Base-by-base conservation (phyloP, 53 echinoderm and acorn worm species). In the Zoroaster sp. region DNA sequence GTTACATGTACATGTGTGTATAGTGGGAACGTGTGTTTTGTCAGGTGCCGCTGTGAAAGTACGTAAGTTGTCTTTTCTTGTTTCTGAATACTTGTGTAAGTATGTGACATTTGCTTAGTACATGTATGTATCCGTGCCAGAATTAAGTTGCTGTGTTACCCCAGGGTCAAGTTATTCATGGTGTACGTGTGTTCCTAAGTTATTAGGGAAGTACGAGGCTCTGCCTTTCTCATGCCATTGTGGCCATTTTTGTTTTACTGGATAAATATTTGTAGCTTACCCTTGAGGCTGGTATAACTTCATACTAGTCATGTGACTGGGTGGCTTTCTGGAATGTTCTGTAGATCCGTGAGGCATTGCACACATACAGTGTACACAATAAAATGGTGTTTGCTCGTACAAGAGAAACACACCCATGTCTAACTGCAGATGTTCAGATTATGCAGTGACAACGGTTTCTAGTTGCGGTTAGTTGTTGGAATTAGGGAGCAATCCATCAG, bases 61-160 rank as follows among this genome's bases (percentile, higher is more conserved):
- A 59, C 63, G 63, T 59, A 59, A 59, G 63, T 59, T 59, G 63
- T 59, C 63, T 59, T 59, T n/a, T n/a, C n/a, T n/a, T n/a, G n/a
- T n/a, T n/a, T n/a, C n/a, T 59, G 63, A 59, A 23, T 28, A 10
- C 12, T 44, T 59, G 28, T 59, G 21, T 28, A 28, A 25, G 63
- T 59, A 12, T 59, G 23, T 28, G 63, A 28, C 28, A 25, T 28
- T 54, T 59, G 63, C 63, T 59, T 28, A 7, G 63, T 59, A 21
- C 21, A 25, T 59, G 7, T 59, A 59, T 55, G 23, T 21, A 55
- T 21, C 25, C 55, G 2, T 55, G 55, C 55, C 55, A 55, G 25
- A 55, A 55, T 55, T 55, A 20, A 55, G 25, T 9, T 21, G 55
- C 10, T 54, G 2, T 55, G 25, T 25, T 23, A 25, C 55, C 25